Conservation (phyloP, 2,113 vertebrate genomes). For the Manacus vitellinus region DNA sequence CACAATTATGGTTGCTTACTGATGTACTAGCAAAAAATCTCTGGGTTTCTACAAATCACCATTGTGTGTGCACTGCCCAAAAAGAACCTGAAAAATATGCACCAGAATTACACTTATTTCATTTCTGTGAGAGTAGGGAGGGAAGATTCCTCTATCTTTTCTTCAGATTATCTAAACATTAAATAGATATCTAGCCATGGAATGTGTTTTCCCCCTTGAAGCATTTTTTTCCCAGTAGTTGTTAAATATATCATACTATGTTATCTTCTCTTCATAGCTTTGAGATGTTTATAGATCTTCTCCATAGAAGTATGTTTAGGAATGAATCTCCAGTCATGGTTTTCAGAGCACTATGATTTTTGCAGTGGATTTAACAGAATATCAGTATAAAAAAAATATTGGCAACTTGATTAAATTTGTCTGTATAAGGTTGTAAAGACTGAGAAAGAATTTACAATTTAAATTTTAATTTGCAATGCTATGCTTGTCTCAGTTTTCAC, state of each 20-base stretch:
- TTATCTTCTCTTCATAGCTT: conserved; percentile 1
- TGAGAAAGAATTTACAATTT: neutral
- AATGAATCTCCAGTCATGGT: neutral
- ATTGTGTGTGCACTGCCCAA: neutral
- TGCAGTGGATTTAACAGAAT: conserved; percentile 12
- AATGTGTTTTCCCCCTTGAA: conserved; percentile 9
- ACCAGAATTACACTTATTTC: neutral
- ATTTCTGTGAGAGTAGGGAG: neutral
- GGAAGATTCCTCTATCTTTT: neutral
- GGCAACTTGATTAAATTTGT: neutral
- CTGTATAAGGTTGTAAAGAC: neutral
- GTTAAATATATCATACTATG: neutral
- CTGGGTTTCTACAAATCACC: neutral
- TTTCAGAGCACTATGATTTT: neutral
- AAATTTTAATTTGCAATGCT: neutral
- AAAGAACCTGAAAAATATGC: neutral
- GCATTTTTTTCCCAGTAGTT: neutral
- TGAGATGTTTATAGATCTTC: neutral
- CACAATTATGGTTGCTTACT: neutral
- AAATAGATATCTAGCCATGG: neutral
- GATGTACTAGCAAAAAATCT: neutral
- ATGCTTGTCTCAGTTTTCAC: neutral
- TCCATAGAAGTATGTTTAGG: neutral
- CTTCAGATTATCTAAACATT: neutral
- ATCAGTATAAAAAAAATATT: neutral